Conservation (phyloP, 2,113 vertebrate species). For the Dromiciops gliroides region DNA sequence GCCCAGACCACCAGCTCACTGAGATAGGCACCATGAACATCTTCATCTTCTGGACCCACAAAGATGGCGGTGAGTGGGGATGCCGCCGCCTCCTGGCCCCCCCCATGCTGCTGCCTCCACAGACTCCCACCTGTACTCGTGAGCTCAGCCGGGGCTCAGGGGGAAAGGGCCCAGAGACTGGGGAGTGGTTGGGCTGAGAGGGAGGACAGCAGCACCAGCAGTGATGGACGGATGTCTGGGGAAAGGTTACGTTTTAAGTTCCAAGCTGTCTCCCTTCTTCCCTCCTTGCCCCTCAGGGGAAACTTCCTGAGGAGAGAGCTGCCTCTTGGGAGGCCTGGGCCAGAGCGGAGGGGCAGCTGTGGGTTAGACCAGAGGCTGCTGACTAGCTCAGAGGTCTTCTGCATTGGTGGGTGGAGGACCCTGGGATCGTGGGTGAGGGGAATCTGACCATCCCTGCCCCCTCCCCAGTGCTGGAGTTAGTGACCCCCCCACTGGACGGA, state of each 20-base stretch:
- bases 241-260: neutral
- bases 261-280: neutral
- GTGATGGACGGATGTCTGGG: too few species aligned
- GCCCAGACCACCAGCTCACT: conserved; percentile 89
- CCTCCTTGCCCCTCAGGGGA: too few species aligned
- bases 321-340: too few species aligned
- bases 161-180: too few species aligned
- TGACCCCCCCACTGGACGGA: conserved; percentile 90
- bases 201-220: too few species aligned
- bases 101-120: neutral
- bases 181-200: too few species aligned
- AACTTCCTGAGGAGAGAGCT: too few species aligned
- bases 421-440: neutral
- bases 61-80: conserved; percentile 86
- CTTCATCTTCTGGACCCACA: conserved; percentile 92
- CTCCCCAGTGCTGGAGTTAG: conserved; percentile 86
- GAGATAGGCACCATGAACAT: conserved; percentile 97
- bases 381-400: too few species aligned
- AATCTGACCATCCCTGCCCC: neutral
- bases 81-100: rapidly evolving
- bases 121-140: too few species aligned
- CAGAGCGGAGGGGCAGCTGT: too few species aligned
- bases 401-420: neutral
- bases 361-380: too few species aligned
- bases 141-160: too few species aligned